Base-by-base conservation (phyloP, 2,888 invertebrate genomes). In the Baronia brevicornis region DNA sequence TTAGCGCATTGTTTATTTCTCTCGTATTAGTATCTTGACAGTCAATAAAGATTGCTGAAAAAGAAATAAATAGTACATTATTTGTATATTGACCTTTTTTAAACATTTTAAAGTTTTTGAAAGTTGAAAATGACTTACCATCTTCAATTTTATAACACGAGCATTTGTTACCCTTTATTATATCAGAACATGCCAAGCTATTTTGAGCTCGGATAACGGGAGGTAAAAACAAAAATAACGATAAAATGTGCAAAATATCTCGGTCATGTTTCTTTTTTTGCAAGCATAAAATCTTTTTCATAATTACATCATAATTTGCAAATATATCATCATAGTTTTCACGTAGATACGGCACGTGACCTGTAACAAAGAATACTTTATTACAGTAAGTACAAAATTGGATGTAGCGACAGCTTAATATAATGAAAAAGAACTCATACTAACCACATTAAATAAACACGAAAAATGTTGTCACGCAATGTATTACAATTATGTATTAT, bases 71-170 rank as follows among this genome's bases (percentile, higher is more conserved):
- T 5, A n/a, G n/a, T n/a, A n/a, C n/a, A n/a, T n/a, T n/a, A n/a
- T n/a, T n/a, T n/a, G n/a, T n/a, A 4, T 24, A 21, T 15, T 26
- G 23, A 15, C 10, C 7, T 14, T n/a, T 24, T n/a, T 25, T 9
- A 9, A 14, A 28, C 12, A n/a, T 6, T 8, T 10, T 2, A 17
- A 3, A n/a, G n/a, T n/a, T n/a, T n/a, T n/a, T n/a, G n/a, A 5
- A 24, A 36, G 22, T 24, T 11, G 14, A 26, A 39, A 21, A 22
- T 37, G 33, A 51, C 85, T 86, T 75, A 89, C 89, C 95, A 73
- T 95, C 94, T 77, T 95, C 94, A 73, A 95, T 93, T 68, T 92
- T 91, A 85, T 94, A 95, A 80, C 96, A 96, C 14, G 95, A 93
- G 77, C 96, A 96, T 63, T 91, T 91, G 46, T 91, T 90, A 73